Evolutionary conservation across 2,888 invertebrate genomes (phyloP), one percentile per base, ranked within the genome.

Genomic region (Ctenicera cuprea): DNA sequence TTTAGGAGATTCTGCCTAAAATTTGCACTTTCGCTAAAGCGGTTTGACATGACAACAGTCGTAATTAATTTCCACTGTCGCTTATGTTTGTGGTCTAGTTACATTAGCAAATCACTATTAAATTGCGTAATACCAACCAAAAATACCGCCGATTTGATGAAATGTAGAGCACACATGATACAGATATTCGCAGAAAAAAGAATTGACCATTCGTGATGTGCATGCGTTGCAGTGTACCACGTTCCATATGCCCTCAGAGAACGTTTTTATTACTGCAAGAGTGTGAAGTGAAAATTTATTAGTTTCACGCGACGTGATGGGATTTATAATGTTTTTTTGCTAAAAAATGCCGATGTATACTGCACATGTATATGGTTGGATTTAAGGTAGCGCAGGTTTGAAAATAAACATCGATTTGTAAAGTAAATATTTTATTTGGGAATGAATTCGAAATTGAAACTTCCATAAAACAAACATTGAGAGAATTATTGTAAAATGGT

Each of bases 231-330:
- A 73, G 73, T 77, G 75, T 77, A 77, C 78, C 77, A 77, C 78
- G 70, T 54, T 67, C 73, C 76, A 80, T 81, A 79, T 80, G 77
- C 79, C 80, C 80, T 75, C 70, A 72, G 80, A 82, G 80, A 81
- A 82, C 82, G 83, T 83, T 84, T 84, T 84, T 83, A 84, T 84
- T 83, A 82, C 80, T 77, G 78, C 74, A 81, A 78, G 79, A 78
- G 83, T 83, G 83, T 81, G 83, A 82, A 82, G 84, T 82, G 84
- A 83, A 84, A 85, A 85, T 84, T 84, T 85, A 85, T 85, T 83
- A 84, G 84, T 84, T 83, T 78, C 82, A 80, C 59, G 66, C 57
- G 80, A 84, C 85, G 85, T 84, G 84, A 82, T 81, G 77, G 79
- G 82, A 78, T 82, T 85, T 74, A 78, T 77, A 81, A 83, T 82